These are phyloP conservation scores for Bolinopsis microptera DNA, from an alignment of 37 sponge, comb jelly and placozoan genomes.

Conservation along the genomic window DNA sequence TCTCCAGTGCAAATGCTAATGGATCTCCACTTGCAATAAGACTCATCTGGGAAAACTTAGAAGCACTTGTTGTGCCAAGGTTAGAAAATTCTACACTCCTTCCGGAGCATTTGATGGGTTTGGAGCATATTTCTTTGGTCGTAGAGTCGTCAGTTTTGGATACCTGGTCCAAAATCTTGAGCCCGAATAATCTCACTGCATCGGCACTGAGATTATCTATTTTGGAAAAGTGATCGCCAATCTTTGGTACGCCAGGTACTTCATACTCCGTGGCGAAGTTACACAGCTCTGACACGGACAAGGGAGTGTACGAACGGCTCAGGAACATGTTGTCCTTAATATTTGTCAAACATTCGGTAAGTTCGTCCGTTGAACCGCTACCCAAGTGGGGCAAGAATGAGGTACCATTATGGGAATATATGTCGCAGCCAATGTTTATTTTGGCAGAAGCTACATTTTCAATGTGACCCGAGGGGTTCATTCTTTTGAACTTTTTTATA, in stretches of 20 bases:
- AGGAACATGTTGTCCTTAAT: conserved; percentile 49
- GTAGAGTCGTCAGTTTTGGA: neutral
- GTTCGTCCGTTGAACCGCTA: neutral
- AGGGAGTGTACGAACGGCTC: conserved; percentile 16
- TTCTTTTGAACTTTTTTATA: neutral
- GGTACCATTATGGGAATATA: neutral
- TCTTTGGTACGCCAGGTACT: neutral
- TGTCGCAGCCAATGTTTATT: conserved; percentile 33
- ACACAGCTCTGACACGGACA: conserved; percentile 20
- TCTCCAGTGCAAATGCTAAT: neutral
- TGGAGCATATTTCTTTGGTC: neutral
- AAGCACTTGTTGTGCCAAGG: neutral
- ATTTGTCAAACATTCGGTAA: neutral
- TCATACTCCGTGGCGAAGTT: neutral
- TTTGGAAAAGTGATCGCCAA: conserved; percentile 4
- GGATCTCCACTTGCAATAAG: conserved; percentile 27
- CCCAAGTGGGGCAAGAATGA: conserved; percentile 11
- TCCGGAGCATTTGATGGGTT: neutral
- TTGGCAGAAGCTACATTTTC: conserved; percentile 19
- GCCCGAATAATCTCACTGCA: conserved; percentile 8
- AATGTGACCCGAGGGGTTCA: neutral
- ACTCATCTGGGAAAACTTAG: conserved; percentile 53
- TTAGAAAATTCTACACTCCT: conserved; percentile 18
- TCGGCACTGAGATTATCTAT: conserved; percentile 58
- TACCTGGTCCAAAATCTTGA: conserved; percentile 8